These are phyloP conservation scores for Prorops nasuta DNA, from an alignment of 1,140 invertebrate genomes.

Conservation along the genomic window DNA sequence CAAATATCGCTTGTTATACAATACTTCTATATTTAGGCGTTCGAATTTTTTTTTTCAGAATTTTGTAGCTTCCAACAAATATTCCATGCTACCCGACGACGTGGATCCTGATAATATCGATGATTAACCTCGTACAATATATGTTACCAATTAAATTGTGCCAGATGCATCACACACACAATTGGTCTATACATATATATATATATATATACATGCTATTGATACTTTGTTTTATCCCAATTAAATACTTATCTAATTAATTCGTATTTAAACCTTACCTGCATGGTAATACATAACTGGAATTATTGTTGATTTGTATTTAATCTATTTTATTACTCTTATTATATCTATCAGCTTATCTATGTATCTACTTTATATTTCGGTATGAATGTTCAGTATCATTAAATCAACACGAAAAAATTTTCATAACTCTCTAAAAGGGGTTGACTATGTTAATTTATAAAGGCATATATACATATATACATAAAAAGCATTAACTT, in stretches of 20 bases:
- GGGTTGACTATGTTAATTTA: too few relatives aligned
- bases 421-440: constrained; percentile 11
- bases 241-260: constrained; percentile 38
- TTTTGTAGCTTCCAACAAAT: constrained; percentile 65
- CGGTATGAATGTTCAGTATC: constrained; percentile 11
- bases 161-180: constrained; percentile 42
- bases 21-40: constrained; percentile 19
- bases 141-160: constrained; percentile 44
- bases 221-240: constrained; percentile 41
- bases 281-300: constrained; percentile 26
- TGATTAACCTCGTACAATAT: constrained; percentile 43
- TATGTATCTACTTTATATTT: constrained; percentile 30
- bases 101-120: constrained; percentile 49
- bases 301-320: constrained; percentile 53
- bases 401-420: constrained; percentile 17
- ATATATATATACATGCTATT: constrained; percentile 16
- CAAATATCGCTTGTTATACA: not conserved
- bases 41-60: constrained; percentile 60
- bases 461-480: too few relatives aligned
- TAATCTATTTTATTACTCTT: constrained; percentile 53
- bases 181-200: constrained; percentile 40
- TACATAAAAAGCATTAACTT: too few relatives aligned
- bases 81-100: constrained; percentile 52
- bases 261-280: constrained; percentile 15
- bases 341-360: constrained; percentile 39